Percentiles rank a stretch among this genome's conserved stretches.
These are phyloP conservation scores for Lacerta agilis DNA, from an alignment of 2,797 vertebrate genomes.

Conservation along the genomic window DNA sequence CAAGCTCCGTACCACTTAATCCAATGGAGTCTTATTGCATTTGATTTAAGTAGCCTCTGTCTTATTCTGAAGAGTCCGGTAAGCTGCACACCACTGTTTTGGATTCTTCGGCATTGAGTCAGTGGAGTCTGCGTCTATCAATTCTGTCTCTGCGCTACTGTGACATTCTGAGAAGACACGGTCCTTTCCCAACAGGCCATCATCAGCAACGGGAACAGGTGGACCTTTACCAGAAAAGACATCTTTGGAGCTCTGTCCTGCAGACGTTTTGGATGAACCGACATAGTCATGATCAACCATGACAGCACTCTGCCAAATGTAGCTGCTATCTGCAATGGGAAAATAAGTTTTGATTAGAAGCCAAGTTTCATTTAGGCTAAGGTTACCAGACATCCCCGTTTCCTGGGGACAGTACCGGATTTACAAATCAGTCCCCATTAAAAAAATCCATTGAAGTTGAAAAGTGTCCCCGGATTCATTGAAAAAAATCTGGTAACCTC, in stretches of 20 bases:
- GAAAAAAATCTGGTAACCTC: too few species aligned
- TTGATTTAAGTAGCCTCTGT: conserved; percentile 63
- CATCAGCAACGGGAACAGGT: conserved; percentile 29
- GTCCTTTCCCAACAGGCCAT: conserved; percentile 50
- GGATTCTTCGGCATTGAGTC: not conserved
- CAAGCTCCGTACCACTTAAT: not conserved
- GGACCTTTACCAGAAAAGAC: conserved; percentile 47
- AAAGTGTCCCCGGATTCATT: too few species aligned
- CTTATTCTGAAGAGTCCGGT: conserved; percentile 66
- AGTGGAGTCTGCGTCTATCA: conserved; percentile 45
- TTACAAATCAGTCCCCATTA: too few species aligned
- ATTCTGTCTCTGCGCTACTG: conserved; percentile 51
- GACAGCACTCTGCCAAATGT: conserved; percentile 62
- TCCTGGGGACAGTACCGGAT: too few species aligned
- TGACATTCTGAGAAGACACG: conserved; percentile 55
- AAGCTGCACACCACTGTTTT: conserved; percentile 60
- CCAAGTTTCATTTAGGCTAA: not conserved
- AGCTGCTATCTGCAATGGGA: conserved; percentile 68
- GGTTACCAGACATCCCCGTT: too few species aligned
- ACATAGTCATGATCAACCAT: conserved; percentile 76
- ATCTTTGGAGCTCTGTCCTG: conserved; percentile 54
- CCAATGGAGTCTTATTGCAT: conserved; percentile 17
- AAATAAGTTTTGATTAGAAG: conserved; percentile 35
- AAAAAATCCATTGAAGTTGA: too few species aligned
- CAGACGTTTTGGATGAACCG: conserved; percentile 63